Base-by-base conservation (phyloP, 2,113 vertebrate species). In the Desmodus rotundus region DNA sequence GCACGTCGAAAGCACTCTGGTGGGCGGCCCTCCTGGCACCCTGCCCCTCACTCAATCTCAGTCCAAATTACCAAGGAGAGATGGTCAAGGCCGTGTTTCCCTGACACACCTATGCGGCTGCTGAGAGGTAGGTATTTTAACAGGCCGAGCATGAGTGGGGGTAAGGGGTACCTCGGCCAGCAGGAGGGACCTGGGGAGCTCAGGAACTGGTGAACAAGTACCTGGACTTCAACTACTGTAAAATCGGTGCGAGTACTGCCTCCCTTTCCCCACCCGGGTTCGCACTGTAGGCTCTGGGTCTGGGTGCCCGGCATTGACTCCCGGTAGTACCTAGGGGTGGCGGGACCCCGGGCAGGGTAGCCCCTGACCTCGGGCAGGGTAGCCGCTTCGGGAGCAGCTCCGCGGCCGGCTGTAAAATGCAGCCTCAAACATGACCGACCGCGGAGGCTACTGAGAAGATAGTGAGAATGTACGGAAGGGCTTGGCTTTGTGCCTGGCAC, bases 191-290 rank as follows among this genome's bases (percentile, higher is more conserved):
- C 3, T 0, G 65, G 26, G 9, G 5, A 63, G 86, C 73, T 43
- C 68, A 8, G 68, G 1, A 63, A 28, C 41, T 11, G 36, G 58
- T 12, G 77, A 83, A 31, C 14, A 81, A 22, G 54, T 1, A 0
- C 0, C 1, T 6, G 3, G 8, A n/a, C 10, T n/a, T 86, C 26
- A 80, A 85, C 22, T 13, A 31, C n/a, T 36, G 41, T 10, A 31
- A 68, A 76, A 41, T 7, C 10, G 61, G 20, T 38, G 26, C 36
- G 7, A 63, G 9, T 24, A 38, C 1, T 45, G 72, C 19, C 16
- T 16, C 14, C 36, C 20, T 28, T 0, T 14, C 22, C 36, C 45
- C 15, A 14, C 22, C 11, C 11, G 0, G 13, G 16, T 13, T 22
- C 10, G 41, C 28, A 20, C 22, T 0, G 6, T 1, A 26, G 70